Evolutionary conservation across 1,140 invertebrate species (phyloP), one percentile per base, ranked within the genome.

Genomic region (Drosophila auraria): DNA sequence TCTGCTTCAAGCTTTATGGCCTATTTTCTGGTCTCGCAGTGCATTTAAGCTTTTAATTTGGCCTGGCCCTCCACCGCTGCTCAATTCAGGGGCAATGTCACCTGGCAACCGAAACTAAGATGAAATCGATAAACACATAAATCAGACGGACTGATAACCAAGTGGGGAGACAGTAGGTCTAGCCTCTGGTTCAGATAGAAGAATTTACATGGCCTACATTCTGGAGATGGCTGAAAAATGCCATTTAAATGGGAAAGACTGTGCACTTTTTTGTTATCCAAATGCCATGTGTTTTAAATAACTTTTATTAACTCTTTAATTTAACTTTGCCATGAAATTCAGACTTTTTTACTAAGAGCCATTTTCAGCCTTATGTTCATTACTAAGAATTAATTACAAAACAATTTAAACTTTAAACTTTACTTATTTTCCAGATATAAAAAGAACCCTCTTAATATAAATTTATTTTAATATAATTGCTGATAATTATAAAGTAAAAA

Each of bases 61-160:
- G 33, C 15, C 40, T 14, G 33, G 36, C 9, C 17, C 33, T 49
- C 45, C 23, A 12, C 56, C 56, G 59, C 12, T 59, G 64, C 20
- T 56, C 57, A 77, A 51, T 65, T 87, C 79, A 82, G 44, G 81
- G 84, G 73, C 80, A 87, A 89, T 87, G 84, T 89, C 84, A 87
- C 78, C 84, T 89, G 81, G 58, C 60, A 80, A 74, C 75, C 40
- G 20, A 78, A 82, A 79, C 74, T 75, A 87, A 87, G 64, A 83
- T 84, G 69, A 72, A 89, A 89, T 89, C 84, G 81, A 87, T 87
- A 84, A 81, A 54, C 44, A 57, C 59, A 74, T 74, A 89, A 89
- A 87, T 87, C 83, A 74, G 64, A 15, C 17, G 5, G 3, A 17
- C 33, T 73, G 82, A 79, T 81, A 75, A 75, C 14, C 25, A 49